Base-by-base conservation (phyloP, 1,140 invertebrate genomes). In the Euglossa dilemma region DNA sequence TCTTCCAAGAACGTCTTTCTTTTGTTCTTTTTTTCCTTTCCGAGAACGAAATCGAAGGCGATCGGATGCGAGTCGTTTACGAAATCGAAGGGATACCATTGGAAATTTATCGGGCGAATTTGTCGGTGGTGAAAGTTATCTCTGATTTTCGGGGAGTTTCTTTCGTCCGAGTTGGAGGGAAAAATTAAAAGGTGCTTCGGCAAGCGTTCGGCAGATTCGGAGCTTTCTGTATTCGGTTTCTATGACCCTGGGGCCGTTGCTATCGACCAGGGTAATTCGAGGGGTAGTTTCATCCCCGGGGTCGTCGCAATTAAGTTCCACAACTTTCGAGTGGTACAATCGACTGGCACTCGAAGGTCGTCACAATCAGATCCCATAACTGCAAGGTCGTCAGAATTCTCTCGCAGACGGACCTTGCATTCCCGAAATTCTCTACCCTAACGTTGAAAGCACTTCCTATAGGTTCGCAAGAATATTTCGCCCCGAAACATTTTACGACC, bases 251-350 rank as follows among this genome's bases (percentile, higher is more conserved):
- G 47, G 45, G 61, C 43, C 52, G 74, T n/a, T 28, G 52, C 52
- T 70, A 59, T 67, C n/a, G n/a, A 78, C 64, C 64, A 54, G 18
- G 70, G 76, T 70, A 70, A 69, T 66, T 78, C 76, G 76, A 70
- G 64, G 56, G 64, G 43, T 59, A 54, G 64, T 70, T 52, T n/a
- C 52, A 70, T 78, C 52, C 43, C 64, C 25, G 18, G 52, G 25
- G 18, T 78, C 52, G 76, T 57, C 18, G 76, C 76, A 59, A 78
- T 78, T 78, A 78, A 69, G 76, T 43, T 47, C 52, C 66, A 20
- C n/a, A 67, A 57, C 52, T 52, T 78, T 57, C n/a, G 43, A 78
- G n/a, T 78, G n/a, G 64, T 50, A 25, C 59, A 52, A 75, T 69
- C 52, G 64, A n/a, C 76, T 78, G 52, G n/a, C 23, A 43, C 64